These are phyloP conservation scores for Helicoverpa zea DNA, from an alignment of 1,140 invertebrate genomes.

Conservation along the genomic window DNA sequence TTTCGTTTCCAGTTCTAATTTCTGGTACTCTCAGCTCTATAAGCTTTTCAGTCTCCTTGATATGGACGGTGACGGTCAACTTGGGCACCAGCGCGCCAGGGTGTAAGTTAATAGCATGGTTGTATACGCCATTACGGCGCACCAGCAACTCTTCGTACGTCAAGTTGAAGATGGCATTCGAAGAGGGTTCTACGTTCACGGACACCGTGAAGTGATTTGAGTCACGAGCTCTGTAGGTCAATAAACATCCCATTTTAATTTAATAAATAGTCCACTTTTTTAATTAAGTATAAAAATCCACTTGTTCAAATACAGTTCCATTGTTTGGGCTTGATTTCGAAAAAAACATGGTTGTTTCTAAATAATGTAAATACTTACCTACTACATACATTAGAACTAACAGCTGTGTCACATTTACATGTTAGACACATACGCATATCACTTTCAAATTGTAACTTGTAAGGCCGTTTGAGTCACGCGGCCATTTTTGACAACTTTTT, in stretches of 20 bases:
- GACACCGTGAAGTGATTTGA: constrained; percentile 89
- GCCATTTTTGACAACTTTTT: constrained; percentile 6
- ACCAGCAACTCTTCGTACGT: constrained; percentile 89
- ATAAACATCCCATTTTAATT: neutral
- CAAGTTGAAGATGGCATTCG: constrained; percentile 88
- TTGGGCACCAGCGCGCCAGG: constrained; percentile 88
- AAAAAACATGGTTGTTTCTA: constrained; percentile 3
- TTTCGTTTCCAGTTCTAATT: constrained; percentile 88
- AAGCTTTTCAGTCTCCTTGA: constrained; percentile 87
- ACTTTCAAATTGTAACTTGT: constrained; percentile 16
- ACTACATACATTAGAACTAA: neutral
- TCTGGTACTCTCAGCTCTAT: constrained; percentile 87
- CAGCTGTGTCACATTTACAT: constrained; percentile 12
- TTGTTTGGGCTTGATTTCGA: neutral
- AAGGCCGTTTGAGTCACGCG: neutral
- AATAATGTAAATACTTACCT: neutral
- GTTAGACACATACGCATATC: neutral
- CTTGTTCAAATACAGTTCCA: neutral
- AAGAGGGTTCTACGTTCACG: constrained; percentile 88
- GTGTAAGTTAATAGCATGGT: constrained; percentile 88
- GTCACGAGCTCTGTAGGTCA: constrained; percentile 87
- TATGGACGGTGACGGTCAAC: constrained; percentile 87
- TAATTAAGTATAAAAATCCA: too few relatives aligned
- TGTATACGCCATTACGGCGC: constrained; percentile 87
- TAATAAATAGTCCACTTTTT: neutral